Evolutionary conservation across 30 jellyfish, hydroid and myxozoan species (phyloP).

Genomic region (Chironex yamaguchii): DNA sequence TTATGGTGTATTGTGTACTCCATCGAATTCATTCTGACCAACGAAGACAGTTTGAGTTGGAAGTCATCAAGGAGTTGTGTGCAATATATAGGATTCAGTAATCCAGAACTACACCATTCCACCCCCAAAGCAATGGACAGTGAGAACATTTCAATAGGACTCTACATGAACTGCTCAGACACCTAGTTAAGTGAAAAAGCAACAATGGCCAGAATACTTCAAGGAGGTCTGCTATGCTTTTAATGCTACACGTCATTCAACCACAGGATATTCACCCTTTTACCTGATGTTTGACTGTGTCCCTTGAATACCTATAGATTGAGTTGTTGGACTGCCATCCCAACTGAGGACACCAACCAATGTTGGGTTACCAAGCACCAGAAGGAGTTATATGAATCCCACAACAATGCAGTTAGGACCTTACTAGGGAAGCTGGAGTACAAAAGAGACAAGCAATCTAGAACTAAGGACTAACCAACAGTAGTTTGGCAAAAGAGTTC

Average conservation of each 20-base stretch:
- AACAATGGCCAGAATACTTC: neutral
- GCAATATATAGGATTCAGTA: neutral
- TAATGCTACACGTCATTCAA: conserved; percentile 46
- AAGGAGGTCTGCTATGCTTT: conserved; percentile 58
- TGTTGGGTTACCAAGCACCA: too few relatives aligned
- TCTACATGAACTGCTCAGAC: neutral
- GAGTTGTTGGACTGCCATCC: too few relatives aligned
- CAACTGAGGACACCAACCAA: too few relatives aligned
- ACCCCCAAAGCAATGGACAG: neutral
- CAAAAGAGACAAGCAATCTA: too few relatives aligned
- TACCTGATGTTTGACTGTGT: too few relatives aligned
- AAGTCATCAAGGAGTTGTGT: neutral
- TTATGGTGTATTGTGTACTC: neutral
- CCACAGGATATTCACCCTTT: conserved; percentile 76
- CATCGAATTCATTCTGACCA: neutral
- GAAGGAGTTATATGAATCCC: too few relatives aligned
- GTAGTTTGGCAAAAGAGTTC: too few relatives aligned
- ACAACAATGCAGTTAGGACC: too few relatives aligned
- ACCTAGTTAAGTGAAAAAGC: neutral
- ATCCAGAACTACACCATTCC: neutral
- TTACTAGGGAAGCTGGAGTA: too few relatives aligned
- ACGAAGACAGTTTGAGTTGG: neutral
- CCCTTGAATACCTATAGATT: too few relatives aligned
- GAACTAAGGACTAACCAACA: too few relatives aligned
- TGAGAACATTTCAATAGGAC: neutral